Percentiles rank a stretch among this genome's conserved stretches.
These are phyloP conservation scores for Slavum lentiscoides DNA, from an alignment of 2,888 invertebrate genomes.

Conservation along the genomic window DNA sequence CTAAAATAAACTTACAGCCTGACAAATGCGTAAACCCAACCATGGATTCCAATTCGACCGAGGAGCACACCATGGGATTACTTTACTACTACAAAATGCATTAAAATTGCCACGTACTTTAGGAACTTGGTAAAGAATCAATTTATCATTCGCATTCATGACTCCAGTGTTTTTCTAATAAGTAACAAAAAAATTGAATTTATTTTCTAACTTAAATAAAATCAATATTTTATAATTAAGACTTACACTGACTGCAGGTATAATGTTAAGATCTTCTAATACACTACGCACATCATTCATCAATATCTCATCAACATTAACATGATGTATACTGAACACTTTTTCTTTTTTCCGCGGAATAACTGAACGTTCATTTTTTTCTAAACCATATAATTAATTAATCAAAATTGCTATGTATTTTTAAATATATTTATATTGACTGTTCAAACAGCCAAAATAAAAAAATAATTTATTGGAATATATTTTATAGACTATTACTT, in stretches of 20 bases:
- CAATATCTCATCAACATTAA: slow-evolving; percentile 74
- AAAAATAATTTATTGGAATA: slow-evolving; percentile 56
- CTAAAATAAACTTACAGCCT: slow-evolving; percentile 60
- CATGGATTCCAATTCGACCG: slow-evolving; percentile 97
- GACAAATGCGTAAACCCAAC: slow-evolving; percentile 95
- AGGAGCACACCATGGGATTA: slow-evolving; percentile 95
- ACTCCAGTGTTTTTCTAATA: background rate
- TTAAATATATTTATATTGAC: too few relatives aligned
- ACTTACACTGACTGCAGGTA: slow-evolving; percentile 57
- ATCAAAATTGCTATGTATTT: slow-evolving; percentile 88
- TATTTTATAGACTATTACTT: slow-evolving; percentile 63
- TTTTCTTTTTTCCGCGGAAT: too few relatives aligned
- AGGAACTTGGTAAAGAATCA: background rate
- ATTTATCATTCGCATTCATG: background rate
- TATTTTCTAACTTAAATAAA: background rate
- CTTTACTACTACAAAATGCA: slow-evolving; percentile 69
- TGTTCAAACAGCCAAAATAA: too few relatives aligned
- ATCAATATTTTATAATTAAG: slow-evolving; percentile 20
- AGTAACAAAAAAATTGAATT: background rate
- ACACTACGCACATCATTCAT: slow-evolving; percentile 66
- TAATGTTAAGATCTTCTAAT: slow-evolving; percentile 60
- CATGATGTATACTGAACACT: slow-evolving; percentile 61
- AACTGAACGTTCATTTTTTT: slow-evolving; percentile 80
- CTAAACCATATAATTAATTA: slow-evolving; percentile 89
- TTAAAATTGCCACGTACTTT: background rate